These are phyloP conservation scores for Dasypogon diadema DNA, from an alignment of 2,888 invertebrate genomes.

Conservation along the genomic window DNA sequence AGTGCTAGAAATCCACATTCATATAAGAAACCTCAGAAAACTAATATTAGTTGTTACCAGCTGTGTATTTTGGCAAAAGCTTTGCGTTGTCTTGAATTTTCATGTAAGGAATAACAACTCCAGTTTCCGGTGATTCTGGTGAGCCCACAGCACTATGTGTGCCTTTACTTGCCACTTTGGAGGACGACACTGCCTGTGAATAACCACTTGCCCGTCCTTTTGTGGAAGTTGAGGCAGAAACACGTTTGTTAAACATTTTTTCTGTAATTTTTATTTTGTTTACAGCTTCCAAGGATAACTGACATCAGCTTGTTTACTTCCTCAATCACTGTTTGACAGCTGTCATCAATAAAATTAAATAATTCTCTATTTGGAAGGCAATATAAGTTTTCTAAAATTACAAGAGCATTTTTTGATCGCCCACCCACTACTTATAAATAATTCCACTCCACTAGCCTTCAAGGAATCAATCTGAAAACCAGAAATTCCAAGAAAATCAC, in stretches of 20 bases:
- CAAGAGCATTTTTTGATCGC: too few relatives aligned
- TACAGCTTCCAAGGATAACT: background rate
- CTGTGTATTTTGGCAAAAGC: constrained; percentile 76
- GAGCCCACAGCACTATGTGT: background rate
- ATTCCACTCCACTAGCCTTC: too few relatives aligned
- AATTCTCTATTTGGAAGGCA: too few relatives aligned
- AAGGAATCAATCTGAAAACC: too few relatives aligned
- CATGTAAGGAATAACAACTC: constrained; percentile 72
- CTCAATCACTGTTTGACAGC: too few relatives aligned
- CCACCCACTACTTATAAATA: too few relatives aligned
- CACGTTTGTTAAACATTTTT: constrained; percentile 41
- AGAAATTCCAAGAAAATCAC: too few relatives aligned
- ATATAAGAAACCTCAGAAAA: constrained; percentile 3
- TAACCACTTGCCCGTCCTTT: constrained; percentile 2
- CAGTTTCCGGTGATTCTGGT: constrained; percentile 36
- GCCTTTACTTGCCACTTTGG: constrained; percentile 24
- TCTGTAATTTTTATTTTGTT: background rate
- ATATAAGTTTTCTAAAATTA: too few relatives aligned
- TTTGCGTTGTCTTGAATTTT: constrained; percentile 78
- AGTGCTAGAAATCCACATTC: constrained; percentile 68
- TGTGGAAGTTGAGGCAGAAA: constrained; percentile 22
- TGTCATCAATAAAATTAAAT: too few relatives aligned
- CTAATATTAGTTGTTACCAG: constrained; percentile 62
- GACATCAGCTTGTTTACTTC: too few relatives aligned
- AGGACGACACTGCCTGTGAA: background rate